Percentiles rank a stretch among this genome's conserved stretches.
These are phyloP conservation scores for Lepidotrigona ventralis DNA, from an alignment of 1,140 invertebrate genomes.

Conservation along the genomic window DNA sequence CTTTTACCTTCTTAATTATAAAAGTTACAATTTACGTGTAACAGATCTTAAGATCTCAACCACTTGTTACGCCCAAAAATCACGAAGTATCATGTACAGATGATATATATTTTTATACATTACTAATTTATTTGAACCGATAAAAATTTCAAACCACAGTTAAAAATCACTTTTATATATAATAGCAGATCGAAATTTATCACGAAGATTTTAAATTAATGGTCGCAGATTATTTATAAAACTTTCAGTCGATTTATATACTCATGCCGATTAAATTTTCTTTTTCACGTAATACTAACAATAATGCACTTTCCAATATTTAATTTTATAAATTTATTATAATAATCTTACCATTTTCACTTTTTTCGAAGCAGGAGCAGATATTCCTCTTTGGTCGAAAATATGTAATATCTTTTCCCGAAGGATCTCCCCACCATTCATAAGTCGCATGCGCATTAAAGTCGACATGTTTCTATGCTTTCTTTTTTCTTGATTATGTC, in stretches of 20 bases:
- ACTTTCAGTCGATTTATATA: not conserved
- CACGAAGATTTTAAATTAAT: not conserved
- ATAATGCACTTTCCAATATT: not conserved
- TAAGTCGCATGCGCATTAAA: conserved; percentile 37
- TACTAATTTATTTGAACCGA: not conserved
- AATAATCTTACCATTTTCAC: conserved; percentile 69
- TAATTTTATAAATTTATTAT: not conserved
- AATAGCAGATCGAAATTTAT: not conserved
- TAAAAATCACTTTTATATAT: not conserved
- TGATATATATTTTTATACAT: conserved; percentile 8
- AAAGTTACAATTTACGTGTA: not conserved
- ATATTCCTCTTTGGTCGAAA: conserved; percentile 48
- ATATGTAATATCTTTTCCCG: conserved; percentile 47
- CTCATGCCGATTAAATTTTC: not conserved
- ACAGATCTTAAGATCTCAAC: not conserved
- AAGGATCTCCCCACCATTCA: conserved; percentile 41
- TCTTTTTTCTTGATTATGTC: not conserved
- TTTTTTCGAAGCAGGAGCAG: conserved; percentile 58
- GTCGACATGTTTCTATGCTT: conserved; percentile 24
- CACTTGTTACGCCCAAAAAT: conserved; percentile 26
- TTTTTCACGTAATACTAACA: not conserved
- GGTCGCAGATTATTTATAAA: conserved; percentile 13
- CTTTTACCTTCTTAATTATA: not conserved
- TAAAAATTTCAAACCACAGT: not conserved
- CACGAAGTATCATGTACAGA: not conserved